phyloP scores from a whole-genome alignment of 2,888 invertebrate species.

The Baccha elongata region DNA sequence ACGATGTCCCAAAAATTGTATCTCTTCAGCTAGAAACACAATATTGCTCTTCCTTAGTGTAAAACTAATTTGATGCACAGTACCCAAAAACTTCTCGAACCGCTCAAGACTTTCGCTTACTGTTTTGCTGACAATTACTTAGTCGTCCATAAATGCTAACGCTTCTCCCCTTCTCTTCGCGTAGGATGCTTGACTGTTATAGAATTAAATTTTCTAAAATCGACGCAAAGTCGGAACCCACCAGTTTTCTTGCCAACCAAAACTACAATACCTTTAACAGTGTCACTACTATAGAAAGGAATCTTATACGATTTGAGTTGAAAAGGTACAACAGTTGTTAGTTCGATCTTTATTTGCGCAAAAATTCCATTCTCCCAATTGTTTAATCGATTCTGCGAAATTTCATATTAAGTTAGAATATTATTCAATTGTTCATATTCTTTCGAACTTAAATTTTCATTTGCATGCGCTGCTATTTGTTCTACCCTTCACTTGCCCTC shows the following conservation, averaged over 20 bases:
- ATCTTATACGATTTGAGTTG: too few species aligned
- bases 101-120: not conserved
- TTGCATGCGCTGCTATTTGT: not conserved
- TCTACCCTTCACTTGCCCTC: not conserved
- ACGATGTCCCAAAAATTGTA: conserved; percentile 3
- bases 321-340: too few species aligned
- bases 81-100: not conserved
- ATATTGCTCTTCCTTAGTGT: not conserved
- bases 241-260: not conserved
- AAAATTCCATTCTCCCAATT: too few species aligned
- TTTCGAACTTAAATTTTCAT: too few species aligned
- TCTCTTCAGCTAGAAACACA: not conserved
- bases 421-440: too few species aligned
- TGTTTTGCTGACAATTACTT: not conserved
- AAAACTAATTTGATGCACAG: not conserved
- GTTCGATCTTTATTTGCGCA: too few species aligned
- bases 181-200: not conserved
- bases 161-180: not conserved
- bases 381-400: too few species aligned
- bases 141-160: not conserved
- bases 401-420: too few species aligned
- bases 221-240: not conserved
- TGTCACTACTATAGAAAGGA: too few species aligned
- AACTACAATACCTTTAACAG: not conserved
- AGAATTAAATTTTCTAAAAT: not conserved